These are phyloP conservation scores for Enteromius afrohamiltoni DNA, from an alignment of 2,797 vertebrate species.

Conservation along the genomic window DNA sequence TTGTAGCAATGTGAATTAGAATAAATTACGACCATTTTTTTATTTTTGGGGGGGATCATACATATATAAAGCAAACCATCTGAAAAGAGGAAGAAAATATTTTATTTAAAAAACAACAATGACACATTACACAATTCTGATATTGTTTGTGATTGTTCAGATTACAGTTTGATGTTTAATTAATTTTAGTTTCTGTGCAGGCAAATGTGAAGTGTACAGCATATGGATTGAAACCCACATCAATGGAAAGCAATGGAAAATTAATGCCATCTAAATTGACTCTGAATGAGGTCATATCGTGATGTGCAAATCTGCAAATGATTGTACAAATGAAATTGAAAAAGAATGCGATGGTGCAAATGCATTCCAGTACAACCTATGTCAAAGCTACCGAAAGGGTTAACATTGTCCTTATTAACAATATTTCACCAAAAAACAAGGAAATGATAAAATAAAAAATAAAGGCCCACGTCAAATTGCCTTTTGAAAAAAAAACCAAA, in stretches of 20 bases:
- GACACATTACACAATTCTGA: neutral
- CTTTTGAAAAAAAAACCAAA: neutral
- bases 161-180: conserved; percentile 62
- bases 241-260: conserved; percentile 18
- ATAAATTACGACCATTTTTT: neutral
- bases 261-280: conserved; percentile 61
- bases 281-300: conserved; percentile 21
- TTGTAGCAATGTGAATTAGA: neutral
- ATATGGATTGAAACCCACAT: conserved; percentile 56
- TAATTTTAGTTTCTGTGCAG: conserved; percentile 73
- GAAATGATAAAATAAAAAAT: neutral
- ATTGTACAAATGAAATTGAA: conserved; percentile 21
- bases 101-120: neutral
- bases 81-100: too few relatives aligned
- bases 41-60: too few relatives aligned
- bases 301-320: conserved; percentile 46
- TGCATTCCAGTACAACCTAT: conserved; percentile 14
- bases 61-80: too few relatives aligned
- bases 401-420: conserved; percentile 22
- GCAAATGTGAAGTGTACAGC: conserved; percentile 63
- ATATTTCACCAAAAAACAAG: neutral
- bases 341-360: conserved; percentile 18
- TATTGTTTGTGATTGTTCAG: neutral
- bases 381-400: conserved; percentile 15
- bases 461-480: neutral